phyloP scores from a whole-genome alignment of 92 coral and sea anemone species.

The Scolanthus callimorphus region DNA sequence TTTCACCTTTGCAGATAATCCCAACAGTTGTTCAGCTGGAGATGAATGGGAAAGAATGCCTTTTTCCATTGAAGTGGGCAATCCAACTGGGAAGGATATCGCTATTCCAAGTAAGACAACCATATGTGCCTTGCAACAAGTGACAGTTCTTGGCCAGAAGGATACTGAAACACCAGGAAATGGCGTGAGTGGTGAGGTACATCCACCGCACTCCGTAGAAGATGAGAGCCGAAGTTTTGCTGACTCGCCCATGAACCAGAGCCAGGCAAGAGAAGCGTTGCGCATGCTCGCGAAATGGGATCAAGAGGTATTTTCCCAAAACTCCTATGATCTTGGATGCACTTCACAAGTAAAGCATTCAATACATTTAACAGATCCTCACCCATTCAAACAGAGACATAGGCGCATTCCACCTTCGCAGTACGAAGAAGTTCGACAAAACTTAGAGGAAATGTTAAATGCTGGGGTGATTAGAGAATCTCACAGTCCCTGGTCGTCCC shows the following conservation, averaged over 20 bases:
- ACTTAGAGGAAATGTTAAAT: slow-evolving; percentile 12
- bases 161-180: no score
- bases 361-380: background rate
- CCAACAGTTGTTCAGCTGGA: slow-evolving; percentile 1
- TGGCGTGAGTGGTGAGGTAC: no score
- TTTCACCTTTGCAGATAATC: background rate
- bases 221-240: background rate
- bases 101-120: slow-evolving; percentile 4
- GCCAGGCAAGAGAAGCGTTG: slow-evolving; percentile 5
- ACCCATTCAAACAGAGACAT: slow-evolving; percentile 20
- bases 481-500: no score
- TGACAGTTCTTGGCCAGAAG: slow-evolving; percentile 4
- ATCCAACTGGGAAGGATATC: slow-evolving; percentile 2
- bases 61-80: slow-evolving; percentile 4
- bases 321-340: slow-evolving; percentile 5
- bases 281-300: slow-evolving; percentile 13
- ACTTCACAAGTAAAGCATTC: slow-evolving; percentile 4
- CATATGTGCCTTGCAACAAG: slow-evolving; percentile 12
- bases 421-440: slow-evolving; percentile 11
- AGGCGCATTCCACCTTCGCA: slow-evolving; percentile 19
- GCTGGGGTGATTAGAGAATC: no score
- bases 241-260: slow-evolving; percentile 6
- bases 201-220: no score
- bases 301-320: slow-evolving; percentile 6
- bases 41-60: slow-evolving; percentile 10